These are phyloP conservation scores for Zeus faber DNA, from an alignment of 2,113 vertebrate genomes.

Conservation along the genomic window DNA sequence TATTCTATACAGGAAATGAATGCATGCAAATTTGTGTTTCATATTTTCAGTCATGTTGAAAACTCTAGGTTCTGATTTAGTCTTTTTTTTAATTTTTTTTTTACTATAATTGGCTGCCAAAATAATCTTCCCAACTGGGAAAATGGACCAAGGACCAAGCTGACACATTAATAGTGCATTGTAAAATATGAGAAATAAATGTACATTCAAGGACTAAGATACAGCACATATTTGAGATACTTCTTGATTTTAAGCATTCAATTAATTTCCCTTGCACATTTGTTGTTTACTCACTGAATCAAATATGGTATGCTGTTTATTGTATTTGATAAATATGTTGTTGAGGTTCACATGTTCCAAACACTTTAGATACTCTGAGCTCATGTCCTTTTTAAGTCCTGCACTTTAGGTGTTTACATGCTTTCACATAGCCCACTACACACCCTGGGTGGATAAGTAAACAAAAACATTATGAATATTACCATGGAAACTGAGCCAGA, in stretches of 20 bases:
- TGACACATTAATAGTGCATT: not conserved
- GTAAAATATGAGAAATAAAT: not conserved
- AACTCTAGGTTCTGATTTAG: no score
- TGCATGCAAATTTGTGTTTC: not conserved
- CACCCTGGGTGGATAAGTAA: no score
- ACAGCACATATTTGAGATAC: not conserved
- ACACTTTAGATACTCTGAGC: not conserved
- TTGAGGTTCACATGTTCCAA: no score
- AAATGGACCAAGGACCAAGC: not conserved
- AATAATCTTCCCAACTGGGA: no score
- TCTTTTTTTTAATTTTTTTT: no score
- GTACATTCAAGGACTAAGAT: not conserved
- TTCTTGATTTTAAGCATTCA: not conserved
- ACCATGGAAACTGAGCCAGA: not conserved
- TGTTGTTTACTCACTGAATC: not conserved
- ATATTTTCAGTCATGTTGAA: not conserved
- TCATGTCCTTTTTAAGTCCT: not conserved
- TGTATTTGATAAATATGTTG: no score
- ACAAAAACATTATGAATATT: not conserved
- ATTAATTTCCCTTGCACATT: not conserved
- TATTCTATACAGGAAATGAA: no score
- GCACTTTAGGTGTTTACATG: not conserved
- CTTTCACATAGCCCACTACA: not conserved
- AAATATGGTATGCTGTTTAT: no score
- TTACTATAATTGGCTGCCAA: no score